Percentiles rank a stretch among this genome's conserved stretches.
Conservation (phyloP, 2,113 vertebrate species). For the Albula glossodonta region DNA sequence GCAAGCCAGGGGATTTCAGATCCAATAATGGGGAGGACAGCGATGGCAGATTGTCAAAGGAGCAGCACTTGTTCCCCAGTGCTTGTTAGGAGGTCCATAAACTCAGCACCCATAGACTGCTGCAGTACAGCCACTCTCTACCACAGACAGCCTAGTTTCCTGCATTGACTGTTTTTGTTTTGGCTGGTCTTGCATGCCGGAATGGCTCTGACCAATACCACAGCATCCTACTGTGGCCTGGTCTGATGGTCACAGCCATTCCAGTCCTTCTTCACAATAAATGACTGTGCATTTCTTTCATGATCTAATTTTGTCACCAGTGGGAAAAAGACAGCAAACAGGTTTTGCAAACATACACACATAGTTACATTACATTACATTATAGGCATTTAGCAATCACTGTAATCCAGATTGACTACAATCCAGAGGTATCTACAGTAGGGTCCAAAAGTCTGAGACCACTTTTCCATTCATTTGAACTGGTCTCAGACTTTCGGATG, state of each 20-base stretch:
- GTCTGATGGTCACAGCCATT: not conserved
- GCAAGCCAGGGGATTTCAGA: not conserved
- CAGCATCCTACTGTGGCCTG: not conserved
- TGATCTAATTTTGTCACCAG: not conserved
- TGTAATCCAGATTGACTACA: too few species aligned
- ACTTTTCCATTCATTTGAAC: too few species aligned
- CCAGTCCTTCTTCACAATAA: not conserved
- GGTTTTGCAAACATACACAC: not conserved
- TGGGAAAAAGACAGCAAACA: not conserved
- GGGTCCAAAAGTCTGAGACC: too few species aligned
- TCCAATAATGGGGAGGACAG: not conserved
- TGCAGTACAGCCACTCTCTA: too few species aligned
- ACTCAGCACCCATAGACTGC: not conserved
- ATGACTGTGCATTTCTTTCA: not conserved
- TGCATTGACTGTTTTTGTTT: not conserved
- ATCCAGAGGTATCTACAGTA: too few species aligned
- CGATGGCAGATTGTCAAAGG: not conserved
- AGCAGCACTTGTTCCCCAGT: not conserved
- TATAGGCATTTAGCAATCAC: too few species aligned
- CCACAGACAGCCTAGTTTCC: too few species aligned
- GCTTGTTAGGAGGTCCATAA: not conserved
- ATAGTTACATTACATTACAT: too few species aligned
- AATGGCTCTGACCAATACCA: not conserved
- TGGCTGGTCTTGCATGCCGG: not conserved
- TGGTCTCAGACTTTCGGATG: too few species aligned